Evolutionary conservation across 2,888 invertebrate genomes (phyloP), one percentile per base, ranked within the genome.

Genomic region (Pristionchus fissidentatus): DNA sequence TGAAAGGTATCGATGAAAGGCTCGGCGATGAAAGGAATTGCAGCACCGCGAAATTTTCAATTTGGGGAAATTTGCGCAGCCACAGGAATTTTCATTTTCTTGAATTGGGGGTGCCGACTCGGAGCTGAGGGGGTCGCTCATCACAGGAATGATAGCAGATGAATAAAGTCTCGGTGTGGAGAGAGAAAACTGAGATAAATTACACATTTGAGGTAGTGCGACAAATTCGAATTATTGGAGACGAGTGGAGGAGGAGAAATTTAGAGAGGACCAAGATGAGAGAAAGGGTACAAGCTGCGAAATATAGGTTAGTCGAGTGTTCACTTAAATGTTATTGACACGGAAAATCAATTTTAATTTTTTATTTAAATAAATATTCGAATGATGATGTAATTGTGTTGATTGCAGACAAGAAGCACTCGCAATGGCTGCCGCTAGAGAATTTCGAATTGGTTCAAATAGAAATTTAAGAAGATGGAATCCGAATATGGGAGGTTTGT

Each of bases 191-290:
- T n/a, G n/a, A n/a, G n/a, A 60, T 60, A 15, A 10, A n/a, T 60
- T 7, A 73, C 32, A 19, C 3, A 15, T 70, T 83, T 81, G 3
- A 88, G 81, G 85, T 88, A 19, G 13, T 83, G 35, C 78, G 66
- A 2, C 86, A 88, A 62, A 89, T 90, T 43, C 41, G 81, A 55
- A 85, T 85, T 15, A 90, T 90, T 62, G 75, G 85, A 22, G 84
- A 84, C 0, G 90, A 90, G 84, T 90, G 90, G 90, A 85, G 84
- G 80, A 81, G 87, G 81, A 86, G 85, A 41, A 88, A 88, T 66
- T n/a, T 70, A 19, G 83, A 83, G 85, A 86, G 84, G 83, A 70
- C 29, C 19, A 81, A 75, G 75, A 70, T 80, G 8, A 38, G 57
- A 22, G 81, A 81, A 29, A 35, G 84, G 29, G 26, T 70, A 7